phyloP scores from a whole-genome alignment of 2,113 vertebrate species.

The Chroicocephalus ridibundus region DNA sequence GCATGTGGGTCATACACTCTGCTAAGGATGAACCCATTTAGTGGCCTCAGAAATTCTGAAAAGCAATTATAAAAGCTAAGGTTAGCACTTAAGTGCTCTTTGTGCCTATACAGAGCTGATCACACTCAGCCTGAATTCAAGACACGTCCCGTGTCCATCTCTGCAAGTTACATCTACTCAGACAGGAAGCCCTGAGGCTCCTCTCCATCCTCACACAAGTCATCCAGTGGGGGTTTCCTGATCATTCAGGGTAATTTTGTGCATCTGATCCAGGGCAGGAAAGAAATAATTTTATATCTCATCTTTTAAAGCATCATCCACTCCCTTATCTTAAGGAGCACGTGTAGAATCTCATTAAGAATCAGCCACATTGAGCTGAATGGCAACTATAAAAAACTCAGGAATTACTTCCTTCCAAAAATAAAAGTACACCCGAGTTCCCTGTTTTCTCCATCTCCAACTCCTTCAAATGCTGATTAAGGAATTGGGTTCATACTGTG shows the following conservation, averaged over 20 bases:
- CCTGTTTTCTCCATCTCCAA: neutral
- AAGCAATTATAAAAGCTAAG: neutral
- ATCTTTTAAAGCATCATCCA: neutral
- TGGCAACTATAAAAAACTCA: neutral
- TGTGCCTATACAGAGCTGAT: neutral
- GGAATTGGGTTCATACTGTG: neutral
- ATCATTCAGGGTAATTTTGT: neutral
- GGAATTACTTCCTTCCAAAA: neutral
- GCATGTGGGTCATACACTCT: neutral
- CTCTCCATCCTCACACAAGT: neutral
- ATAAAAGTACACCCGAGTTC: neutral
- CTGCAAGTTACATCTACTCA: neutral
- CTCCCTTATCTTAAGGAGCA: neutral
- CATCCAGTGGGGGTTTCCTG: neutral
- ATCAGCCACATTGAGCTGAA: neutral
- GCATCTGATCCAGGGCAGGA: neutral
- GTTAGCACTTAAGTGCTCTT: neutral
- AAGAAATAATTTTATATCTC: neutral
- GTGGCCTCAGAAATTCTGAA: neutral
- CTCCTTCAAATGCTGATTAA: neutral
- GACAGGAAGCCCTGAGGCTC: neutral
- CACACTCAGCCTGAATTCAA: neutral
- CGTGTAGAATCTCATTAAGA: neutral
- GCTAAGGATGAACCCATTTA: neutral
- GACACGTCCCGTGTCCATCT: accelerated